phyloP scores from a whole-genome alignment of 2,888 invertebrate genomes.

The Standfussiana lucernea region DNA sequence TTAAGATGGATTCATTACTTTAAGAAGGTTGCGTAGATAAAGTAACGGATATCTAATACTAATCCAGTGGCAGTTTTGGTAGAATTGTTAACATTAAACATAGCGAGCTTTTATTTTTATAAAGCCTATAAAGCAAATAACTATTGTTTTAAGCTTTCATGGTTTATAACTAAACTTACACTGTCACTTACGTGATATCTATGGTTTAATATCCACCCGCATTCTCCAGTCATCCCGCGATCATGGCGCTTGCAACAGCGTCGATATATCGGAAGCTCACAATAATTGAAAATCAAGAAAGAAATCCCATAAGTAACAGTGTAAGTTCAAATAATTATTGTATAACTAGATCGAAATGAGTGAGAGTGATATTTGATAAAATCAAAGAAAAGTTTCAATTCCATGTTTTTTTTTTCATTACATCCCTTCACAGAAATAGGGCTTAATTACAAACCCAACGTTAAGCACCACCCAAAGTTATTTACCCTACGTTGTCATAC shows the following conservation, averaged over 20 bases:
- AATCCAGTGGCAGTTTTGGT: not conserved
- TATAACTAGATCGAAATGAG: conserved; percentile 1
- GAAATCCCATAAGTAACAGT: no score
- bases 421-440: conserved; percentile 7
- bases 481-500: conserved; percentile 35
- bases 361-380: no score
- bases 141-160: no score
- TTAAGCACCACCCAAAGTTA: conserved; percentile 24
- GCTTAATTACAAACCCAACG: conserved; percentile 1
- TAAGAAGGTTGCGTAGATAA: not conserved
- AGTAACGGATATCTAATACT: not conserved
- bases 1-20: conserved; percentile 15
- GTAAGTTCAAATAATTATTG: not conserved
- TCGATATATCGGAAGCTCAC: no score
- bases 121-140: not conserved
- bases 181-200: no score
- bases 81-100: not conserved
- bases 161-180: no score
- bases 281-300: no score
- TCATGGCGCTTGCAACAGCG: no score
- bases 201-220: no score
- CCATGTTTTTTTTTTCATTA: not conserved
- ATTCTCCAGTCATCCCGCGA: no score
- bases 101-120: not conserved
- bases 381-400: conserved; percentile 6